These are phyloP conservation scores for Nesometra sesokonis DNA, from an alignment of 35 echinoderm and acorn worm species.

Conservation along the genomic window DNA sequence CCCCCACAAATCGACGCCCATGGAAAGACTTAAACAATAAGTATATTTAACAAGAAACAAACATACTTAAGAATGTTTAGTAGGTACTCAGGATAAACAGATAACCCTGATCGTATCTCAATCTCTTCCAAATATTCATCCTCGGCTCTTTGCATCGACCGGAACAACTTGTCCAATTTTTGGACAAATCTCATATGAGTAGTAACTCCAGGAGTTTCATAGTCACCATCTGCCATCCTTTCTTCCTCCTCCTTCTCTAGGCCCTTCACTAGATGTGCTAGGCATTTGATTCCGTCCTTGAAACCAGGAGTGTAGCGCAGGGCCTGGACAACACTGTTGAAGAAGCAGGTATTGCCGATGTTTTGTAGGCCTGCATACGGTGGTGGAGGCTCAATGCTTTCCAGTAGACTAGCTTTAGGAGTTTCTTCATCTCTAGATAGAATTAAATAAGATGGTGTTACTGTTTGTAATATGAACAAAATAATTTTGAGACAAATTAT, in stretches of 20 bases:
- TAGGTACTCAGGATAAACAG: background rate
- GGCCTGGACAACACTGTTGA: slow-evolving; percentile 69
- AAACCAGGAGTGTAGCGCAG: slow-evolving; percentile 74
- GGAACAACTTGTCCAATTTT: background rate
- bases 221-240: background rate
- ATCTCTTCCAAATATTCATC: background rate
- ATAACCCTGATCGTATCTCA: background rate
- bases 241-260: background rate
- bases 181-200: background rate
- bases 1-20: too few species aligned
- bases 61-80: background rate
- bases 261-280: slow-evolving; percentile 12
- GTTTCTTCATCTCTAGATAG: background rate
- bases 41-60: too few species aligned
- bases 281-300: slow-evolving; percentile 20
- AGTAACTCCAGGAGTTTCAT: background rate
- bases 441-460: too few species aligned
- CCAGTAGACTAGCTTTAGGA: background rate
- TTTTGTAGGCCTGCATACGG: slow-evolving; percentile 79
- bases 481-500: too few species aligned
- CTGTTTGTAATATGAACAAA: too few species aligned
- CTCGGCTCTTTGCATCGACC: background rate
- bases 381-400: slow-evolving; percentile 12
- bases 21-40: too few species aligned
- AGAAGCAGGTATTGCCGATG: slow-evolving; percentile 91